phyloP scores from a whole-genome alignment of 2,888 invertebrate genomes.

The Zygothrica quintamaculata region DNA sequence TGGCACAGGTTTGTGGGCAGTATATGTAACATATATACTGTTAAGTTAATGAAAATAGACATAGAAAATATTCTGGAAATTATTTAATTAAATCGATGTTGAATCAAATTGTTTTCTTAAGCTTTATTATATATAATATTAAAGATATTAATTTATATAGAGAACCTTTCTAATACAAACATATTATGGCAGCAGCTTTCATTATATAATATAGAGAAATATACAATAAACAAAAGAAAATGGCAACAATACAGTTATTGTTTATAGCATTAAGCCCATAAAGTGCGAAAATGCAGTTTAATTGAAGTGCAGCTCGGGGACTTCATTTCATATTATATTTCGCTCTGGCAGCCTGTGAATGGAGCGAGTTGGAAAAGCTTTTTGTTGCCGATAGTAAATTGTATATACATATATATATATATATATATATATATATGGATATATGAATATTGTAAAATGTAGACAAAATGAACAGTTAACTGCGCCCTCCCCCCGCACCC shows the following conservation, averaged over 20 bases:
- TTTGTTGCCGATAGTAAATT: constrained; percentile 71
- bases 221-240: constrained; percentile 35
- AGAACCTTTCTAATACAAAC: too few species aligned
- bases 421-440: constrained; percentile 65
- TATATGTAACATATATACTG: constrained; percentile 16
- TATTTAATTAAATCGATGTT: too few species aligned
- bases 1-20: constrained; percentile 25
- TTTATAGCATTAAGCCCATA: constrained; percentile 81
- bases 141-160: too few species aligned
- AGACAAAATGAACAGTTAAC: constrained; percentile 59
- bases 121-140: too few species aligned
- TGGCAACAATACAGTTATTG: constrained; percentile 71
- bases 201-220: too few species aligned
- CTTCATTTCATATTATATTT: constrained; percentile 63
- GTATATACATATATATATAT: too few species aligned
- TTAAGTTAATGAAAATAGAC: constrained; percentile 17
- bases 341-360: constrained; percentile 17
- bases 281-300: constrained; percentile 84
- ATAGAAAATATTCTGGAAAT: constrained; percentile 1
- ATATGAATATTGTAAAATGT: constrained; percentile 57
- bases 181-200: too few species aligned
- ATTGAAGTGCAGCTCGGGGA: constrained; percentile 84
- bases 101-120: neutral
- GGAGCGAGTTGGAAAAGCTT: constrained; percentile 14
- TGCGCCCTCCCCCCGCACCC: constrained; percentile 11